These are phyloP conservation scores for Coluber constrictor DNA, from an alignment of 2,797 vertebrate genomes.

Conservation along the genomic window DNA sequence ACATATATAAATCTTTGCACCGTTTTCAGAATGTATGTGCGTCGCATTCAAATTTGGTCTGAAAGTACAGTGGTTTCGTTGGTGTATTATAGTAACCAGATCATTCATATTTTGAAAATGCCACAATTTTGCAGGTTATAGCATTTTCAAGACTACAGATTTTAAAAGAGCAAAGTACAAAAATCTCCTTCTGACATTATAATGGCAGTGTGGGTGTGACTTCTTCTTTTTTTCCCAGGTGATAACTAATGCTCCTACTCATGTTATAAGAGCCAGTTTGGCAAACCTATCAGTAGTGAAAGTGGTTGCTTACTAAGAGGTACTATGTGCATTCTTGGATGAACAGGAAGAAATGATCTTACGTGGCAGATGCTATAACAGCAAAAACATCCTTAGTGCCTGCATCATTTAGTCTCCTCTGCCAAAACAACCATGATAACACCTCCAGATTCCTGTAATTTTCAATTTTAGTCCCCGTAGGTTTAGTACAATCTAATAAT, in stretches of 20 bases:
- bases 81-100: neutral
- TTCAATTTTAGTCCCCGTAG: neutral
- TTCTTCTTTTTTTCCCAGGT: too few relatives aligned
- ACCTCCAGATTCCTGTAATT: neutral
- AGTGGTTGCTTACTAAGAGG: neutral
- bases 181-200: neutral
- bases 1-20: neutral
- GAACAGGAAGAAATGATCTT: neutral
- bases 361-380: neutral
- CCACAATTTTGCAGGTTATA: neutral
- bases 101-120: neutral
- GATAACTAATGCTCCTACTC: neutral
- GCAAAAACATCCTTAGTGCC: neutral
- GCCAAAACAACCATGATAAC: neutral
- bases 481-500: neutral
- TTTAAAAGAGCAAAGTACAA: neutral
- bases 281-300: neutral
- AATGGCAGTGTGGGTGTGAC: neutral
- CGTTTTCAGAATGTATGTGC: neutral
- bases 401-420: neutral
- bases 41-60: neutral
- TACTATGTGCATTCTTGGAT: neutral
- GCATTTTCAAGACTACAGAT: neutral
- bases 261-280: neutral
- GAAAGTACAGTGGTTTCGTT: neutral